These are phyloP conservation scores for Penelope pileata DNA, from an alignment of 2,113 vertebrate species.

Conservation along the genomic window DNA sequence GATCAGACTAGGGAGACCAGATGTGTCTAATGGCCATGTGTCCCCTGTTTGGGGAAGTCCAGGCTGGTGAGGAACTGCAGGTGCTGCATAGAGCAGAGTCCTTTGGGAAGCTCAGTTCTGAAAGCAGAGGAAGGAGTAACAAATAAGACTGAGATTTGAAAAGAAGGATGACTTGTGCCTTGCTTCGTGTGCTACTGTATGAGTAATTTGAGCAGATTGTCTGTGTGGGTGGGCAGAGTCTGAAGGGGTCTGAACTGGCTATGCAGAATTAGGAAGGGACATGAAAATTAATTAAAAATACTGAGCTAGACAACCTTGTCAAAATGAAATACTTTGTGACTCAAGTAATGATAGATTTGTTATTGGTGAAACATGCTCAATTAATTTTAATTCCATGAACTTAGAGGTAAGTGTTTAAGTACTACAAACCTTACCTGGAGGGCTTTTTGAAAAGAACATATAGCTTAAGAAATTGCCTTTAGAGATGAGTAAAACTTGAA, in stretches of 20 bases:
- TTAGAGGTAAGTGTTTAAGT: not conserved
- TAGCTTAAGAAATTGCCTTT: not conserved
- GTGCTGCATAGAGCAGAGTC: not conserved
- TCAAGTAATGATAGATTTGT: not conserved
- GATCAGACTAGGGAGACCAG: not conserved
- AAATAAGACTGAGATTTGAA: not conserved
- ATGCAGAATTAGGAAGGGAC: not conserved
- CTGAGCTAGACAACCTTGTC: not conserved
- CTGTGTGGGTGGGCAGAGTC: not conserved
- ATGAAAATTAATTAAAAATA: constrained; percentile 1
- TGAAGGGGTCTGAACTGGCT: not conserved
- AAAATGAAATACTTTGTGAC: not conserved
- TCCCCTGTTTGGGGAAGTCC: not conserved
- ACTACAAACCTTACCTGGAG: not conserved
- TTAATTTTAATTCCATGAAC: not conserved
- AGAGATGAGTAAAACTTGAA: not conserved
- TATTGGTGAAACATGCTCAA: not conserved
- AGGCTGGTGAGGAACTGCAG: not conserved
- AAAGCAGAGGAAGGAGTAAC: not conserved
- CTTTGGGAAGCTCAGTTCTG: not conserved
- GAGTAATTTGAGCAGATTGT: not conserved
- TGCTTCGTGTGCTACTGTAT: not conserved
- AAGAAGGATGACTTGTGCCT: not conserved
- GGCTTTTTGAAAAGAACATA: not conserved
- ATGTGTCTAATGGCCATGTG: not conserved